These are phyloP conservation scores for Parnassius apollo DNA, from an alignment of 2,888 invertebrate species.

Conservation along the genomic window DNA sequence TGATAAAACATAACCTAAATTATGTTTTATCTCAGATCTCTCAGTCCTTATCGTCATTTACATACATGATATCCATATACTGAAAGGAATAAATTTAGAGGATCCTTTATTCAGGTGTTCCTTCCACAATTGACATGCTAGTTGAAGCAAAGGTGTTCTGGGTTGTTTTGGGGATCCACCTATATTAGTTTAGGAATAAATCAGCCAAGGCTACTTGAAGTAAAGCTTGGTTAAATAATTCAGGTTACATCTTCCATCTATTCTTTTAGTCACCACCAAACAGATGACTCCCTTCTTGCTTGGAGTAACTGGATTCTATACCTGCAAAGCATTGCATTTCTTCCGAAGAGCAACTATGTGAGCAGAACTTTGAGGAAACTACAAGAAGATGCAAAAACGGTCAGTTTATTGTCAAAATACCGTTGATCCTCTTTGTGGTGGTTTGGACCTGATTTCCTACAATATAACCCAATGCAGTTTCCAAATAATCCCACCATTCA, in stretches of 20 bases:
- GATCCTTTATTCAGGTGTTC: neutral
- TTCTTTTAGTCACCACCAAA: neutral
- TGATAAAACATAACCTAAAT: too few relatives aligned
- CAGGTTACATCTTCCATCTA: neutral
- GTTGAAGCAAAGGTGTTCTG: neutral
- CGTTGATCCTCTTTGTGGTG: too few relatives aligned
- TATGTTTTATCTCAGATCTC: neutral
- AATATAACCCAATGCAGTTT: too few relatives aligned
- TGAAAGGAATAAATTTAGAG: neutral
- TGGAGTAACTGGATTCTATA: neutral
- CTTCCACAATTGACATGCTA: neutral
- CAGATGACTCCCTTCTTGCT: neutral
- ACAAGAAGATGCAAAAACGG: neutral
- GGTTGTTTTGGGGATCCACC: neutral
- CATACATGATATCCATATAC: neutral
- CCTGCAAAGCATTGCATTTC: neutral
- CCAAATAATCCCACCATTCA: too few relatives aligned
- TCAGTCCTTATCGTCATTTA: neutral
- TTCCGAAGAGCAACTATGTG: neutral
- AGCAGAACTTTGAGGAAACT: neutral
- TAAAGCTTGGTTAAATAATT: neutral
- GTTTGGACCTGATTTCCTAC: too few relatives aligned
- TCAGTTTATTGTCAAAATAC: too few relatives aligned
- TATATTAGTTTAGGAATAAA: neutral
- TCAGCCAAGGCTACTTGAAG: neutral